Percentiles rank a stretch among this genome's conserved stretches.
These are phyloP conservation scores for Punctoribates punctum DNA, from an alignment of 2,888 invertebrate species.

Conservation along the genomic window DNA sequence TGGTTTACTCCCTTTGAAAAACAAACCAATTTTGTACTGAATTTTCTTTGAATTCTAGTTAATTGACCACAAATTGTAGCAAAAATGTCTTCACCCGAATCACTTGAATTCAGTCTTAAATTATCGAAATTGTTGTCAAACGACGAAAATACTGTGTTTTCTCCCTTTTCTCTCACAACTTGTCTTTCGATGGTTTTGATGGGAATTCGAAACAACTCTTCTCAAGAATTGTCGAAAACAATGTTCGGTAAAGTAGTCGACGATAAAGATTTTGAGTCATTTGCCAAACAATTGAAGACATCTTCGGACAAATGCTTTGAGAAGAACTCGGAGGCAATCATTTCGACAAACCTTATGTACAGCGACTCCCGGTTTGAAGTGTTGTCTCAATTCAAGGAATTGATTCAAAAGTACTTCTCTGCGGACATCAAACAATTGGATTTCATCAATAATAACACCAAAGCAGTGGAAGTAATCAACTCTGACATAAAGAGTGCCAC, in stretches of 20 bases:
- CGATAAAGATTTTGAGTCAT: background rate
- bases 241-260: background rate
- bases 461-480: slow-evolving; percentile 42
- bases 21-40: no score
- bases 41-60: no score
- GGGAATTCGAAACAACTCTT: background rate
- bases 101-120: background rate
- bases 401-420: slow-evolving; percentile 1
- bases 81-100: background rate
- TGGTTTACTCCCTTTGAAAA: no score
- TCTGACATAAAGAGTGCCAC: slow-evolving; percentile 45
- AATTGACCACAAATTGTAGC: no score
- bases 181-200: background rate
- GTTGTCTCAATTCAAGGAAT: background rate
- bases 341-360: slow-evolving; percentile 15
- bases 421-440: slow-evolving; percentile 35
- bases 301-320: background rate
- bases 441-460: background rate
- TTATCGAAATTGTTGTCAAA: background rate
- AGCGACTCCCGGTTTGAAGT: background rate
- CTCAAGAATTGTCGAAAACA: background rate
- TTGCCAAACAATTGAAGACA: background rate
- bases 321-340: background rate
- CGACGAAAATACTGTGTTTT: background rate
- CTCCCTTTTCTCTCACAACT: background rate